A percentile compares a stretch with the other conserved stretches of the same genome.
Conservation (phyloP, 2,888 invertebrate species). For the Macrosiphum euphorbiae region DNA sequence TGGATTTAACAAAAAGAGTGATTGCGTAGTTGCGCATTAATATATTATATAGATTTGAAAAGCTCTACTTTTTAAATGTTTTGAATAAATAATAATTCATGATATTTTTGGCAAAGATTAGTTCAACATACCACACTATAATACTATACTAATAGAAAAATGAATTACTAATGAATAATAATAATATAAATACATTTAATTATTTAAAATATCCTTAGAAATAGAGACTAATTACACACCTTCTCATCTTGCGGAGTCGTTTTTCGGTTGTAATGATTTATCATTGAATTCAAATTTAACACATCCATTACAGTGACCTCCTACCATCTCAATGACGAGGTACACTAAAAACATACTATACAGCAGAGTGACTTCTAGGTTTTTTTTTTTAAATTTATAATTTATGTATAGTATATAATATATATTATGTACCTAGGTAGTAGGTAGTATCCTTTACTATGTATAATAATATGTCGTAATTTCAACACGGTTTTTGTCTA, state of each 20-base stretch:
- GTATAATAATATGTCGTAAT: background rate
- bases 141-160: background rate
- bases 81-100: background rate
- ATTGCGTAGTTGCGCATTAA: too few species aligned
- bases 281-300: background rate
- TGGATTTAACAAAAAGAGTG: too few species aligned
- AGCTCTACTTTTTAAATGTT: background rate
- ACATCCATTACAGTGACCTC: background rate
- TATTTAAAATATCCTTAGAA: background rate
- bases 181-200: background rate
- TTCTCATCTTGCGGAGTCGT: background rate
- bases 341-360: background rate
- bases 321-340: background rate
- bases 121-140: background rate
- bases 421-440: background rate
- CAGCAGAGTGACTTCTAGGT: background rate
- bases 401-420: background rate
- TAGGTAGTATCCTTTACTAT: background rate
- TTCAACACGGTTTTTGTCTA: background rate
- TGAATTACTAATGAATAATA: background rate
- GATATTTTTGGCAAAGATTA: background rate
- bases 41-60: too few species aligned
- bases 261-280: background rate
- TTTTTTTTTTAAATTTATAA: background rate
- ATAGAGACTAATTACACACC: background rate